Evolutionary conservation across 2,888 invertebrate species (phyloP).

Genomic region (Lysandra coridon): DNA sequence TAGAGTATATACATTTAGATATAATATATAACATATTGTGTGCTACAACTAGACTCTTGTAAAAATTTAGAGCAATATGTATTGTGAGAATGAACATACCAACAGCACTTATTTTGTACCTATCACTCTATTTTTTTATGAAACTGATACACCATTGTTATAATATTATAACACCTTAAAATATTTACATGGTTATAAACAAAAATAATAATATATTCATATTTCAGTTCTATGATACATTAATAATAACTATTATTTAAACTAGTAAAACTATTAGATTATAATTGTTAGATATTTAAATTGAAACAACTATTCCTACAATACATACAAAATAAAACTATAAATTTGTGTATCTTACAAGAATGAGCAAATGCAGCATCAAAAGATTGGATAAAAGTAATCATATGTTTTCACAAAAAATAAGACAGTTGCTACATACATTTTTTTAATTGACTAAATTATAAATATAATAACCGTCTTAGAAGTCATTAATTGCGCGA

Average conservation of each 20-base stretch:
- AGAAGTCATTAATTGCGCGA: conserved; percentile 49
- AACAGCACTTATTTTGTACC: conserved; percentile 10
- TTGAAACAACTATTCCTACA: conserved; percentile 29
- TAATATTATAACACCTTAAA: conserved; percentile 58
- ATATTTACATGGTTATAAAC: conserved; percentile 67
- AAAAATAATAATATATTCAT: conserved; percentile 40
- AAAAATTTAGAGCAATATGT: conserved; percentile 35
- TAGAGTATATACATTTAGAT: conserved; percentile 55
- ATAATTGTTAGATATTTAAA: conserved; percentile 26
- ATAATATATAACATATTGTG: conserved; percentile 34
- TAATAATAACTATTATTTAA: background rate
- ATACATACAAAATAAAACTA: conserved; percentile 27
- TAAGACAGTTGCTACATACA: background rate
- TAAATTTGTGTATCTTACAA: conserved; percentile 27
- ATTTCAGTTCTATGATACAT: conserved; percentile 42
- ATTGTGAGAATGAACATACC: conserved; percentile 27
- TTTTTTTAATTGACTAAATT: background rate
- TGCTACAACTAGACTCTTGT: conserved; percentile 44
- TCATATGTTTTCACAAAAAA: background rate
- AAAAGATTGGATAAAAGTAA: conserved; percentile 3
- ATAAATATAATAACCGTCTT: conserved; percentile 28
- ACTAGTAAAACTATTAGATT: conserved; percentile 3
- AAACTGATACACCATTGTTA: conserved; percentile 51
- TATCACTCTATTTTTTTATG: conserved; percentile 29
- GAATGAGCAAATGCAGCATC: conserved; percentile 27